Evolutionary conservation across 2,113 vertebrate species (phyloP), one percentile per base, ranked within the genome.

Genomic region (Amphiprion percula): DNA sequence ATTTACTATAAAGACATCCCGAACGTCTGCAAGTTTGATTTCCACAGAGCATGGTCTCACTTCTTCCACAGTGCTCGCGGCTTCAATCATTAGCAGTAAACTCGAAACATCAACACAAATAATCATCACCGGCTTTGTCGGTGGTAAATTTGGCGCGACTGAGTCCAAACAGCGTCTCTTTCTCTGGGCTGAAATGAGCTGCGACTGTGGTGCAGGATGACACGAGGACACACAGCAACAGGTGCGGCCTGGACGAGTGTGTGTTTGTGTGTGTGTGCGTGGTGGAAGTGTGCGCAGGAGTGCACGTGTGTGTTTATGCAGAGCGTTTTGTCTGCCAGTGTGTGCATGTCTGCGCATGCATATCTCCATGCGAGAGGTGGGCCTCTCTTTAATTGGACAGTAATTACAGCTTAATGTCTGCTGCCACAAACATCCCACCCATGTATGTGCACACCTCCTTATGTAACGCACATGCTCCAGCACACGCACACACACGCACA

Each of bases 121-220:
- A 63, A 73, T 74, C 44, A 49, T 73, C 5, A 1, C n/a, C 11
- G 60, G 47, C 58, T 65, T 85, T 90, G 88, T 90, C 15, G n/a
- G 68, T 12, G 77, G 84, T 82, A 39, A 91, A 76, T 85, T 82
- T 77, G 83, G 79, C 37, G 1, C 3, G 60, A 83, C 59, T 76
- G 74, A 68, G 41, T 82, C 84, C 66, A 80, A 85, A 88, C 87
- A 90, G 77, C 84, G 54, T 53, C 55, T 75, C 74, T 71, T 41
- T 88, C 77, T 87, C 37, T 67, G 56, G 21, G 65, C 37, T 44
- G 24, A 16, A 59, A 46, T 53, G 68, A 66, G 70, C 64, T 21
- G 53, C 17, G 19, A 58, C 37, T 3, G n/a, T 37, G 44, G 15
- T 21, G 26, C 63, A 33, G 58, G 12, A 58, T 16, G 41, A 30